phyloP scores from a whole-genome alignment of 2,797 vertebrate genomes.

The Staurois parvus region DNA sequence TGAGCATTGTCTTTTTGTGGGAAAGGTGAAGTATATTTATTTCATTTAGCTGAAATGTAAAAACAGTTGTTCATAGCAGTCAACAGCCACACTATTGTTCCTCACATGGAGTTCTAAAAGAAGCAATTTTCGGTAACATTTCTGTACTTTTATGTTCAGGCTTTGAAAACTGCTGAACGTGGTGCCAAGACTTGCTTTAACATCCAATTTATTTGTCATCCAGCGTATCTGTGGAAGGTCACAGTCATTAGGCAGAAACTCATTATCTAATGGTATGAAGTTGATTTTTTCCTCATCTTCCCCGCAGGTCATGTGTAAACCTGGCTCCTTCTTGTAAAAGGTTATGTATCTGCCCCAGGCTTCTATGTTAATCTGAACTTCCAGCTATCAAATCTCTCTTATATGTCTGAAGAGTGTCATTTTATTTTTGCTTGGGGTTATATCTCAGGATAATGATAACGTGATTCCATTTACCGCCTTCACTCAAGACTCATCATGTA shows the following conservation, averaged over 20 bases:
- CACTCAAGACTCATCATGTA: constrained; percentile 3
- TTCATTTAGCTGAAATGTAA: no score
- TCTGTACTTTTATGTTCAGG: neutral
- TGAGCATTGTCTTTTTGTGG: no score
- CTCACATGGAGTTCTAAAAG: no score
- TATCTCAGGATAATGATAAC: neutral
- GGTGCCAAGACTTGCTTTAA: neutral
- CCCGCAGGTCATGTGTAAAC: constrained; percentile 16
- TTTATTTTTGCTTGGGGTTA: neutral
- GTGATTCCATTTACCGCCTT: neutral
- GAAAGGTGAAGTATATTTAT: no score
- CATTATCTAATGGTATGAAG: constrained; percentile 29
- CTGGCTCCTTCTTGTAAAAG: neutral
- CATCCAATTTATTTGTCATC: constrained; percentile 6
- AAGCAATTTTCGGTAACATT: no score
- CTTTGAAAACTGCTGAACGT: neutral
- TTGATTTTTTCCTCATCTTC: neutral
- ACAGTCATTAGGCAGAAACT: constrained; percentile 18
- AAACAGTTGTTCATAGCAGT: no score
- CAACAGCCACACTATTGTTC: no score
- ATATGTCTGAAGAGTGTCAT: neutral
- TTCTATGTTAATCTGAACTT: neutral
- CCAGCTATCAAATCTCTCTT: neutral
- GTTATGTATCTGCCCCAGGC: constrained; percentile 7
- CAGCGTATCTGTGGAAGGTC: constrained; percentile 4